Conservation (phyloP, 1,140 invertebrate genomes). For the Helicoverpa armigera region DNA sequence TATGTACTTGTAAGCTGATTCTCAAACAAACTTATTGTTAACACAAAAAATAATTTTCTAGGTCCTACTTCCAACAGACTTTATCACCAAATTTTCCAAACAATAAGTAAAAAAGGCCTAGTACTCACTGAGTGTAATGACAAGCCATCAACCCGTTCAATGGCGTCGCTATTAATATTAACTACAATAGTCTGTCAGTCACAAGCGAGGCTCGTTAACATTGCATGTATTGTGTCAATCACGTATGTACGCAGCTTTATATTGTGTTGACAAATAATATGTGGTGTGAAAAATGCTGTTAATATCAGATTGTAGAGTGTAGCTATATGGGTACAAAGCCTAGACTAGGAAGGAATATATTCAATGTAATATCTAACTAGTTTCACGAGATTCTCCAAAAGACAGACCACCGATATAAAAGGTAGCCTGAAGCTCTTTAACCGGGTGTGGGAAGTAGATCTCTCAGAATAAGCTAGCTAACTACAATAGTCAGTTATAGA, state of each 20-base stretch:
- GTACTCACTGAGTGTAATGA: constrained; percentile 4
- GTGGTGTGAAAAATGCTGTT: not conserved
- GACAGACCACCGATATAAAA: no score
- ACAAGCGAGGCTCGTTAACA: constrained; percentile 26
- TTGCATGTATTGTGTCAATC: constrained; percentile 27
- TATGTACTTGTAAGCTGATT: no score
- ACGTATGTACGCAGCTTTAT: constrained; percentile 1
- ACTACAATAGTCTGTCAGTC: constrained; percentile 32
- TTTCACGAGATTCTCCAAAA: no score
- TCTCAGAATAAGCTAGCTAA: no score
- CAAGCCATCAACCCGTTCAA: constrained; percentile 17
- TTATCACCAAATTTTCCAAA: not conserved
- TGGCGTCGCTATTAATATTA: constrained; percentile 25
- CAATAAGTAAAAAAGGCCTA: not conserved
- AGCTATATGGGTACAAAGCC: no score
- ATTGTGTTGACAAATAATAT: not conserved
- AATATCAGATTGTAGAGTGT: no score
- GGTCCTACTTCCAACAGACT: not conserved
- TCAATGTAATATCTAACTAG: no score
- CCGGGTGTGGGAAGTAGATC: no score
- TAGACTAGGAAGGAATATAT: no score
- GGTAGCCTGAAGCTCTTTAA: no score
- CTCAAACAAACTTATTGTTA: no score
- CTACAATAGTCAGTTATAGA: no score
- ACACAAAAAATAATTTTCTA: not conserved